Base-by-base conservation (phyloP, 2,797 vertebrate genomes). In the Balearica regulorum region DNA sequence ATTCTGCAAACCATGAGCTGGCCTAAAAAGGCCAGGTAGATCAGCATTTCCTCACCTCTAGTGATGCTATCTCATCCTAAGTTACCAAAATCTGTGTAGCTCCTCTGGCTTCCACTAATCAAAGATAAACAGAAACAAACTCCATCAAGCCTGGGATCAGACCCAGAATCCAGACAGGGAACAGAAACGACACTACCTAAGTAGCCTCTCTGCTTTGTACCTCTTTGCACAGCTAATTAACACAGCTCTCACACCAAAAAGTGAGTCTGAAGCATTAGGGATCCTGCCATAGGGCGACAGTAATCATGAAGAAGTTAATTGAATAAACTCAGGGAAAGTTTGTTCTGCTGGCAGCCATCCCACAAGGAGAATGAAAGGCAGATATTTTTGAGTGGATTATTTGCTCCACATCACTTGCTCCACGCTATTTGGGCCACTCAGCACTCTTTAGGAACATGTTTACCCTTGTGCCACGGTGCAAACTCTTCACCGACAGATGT, bases 261-360 rank as follows among this genome's bases (percentile, higher is more conserved):
- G 25, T 0, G 1, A 9, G 33, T 69, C 84, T 87, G 83, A 94
- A 94, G 35, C 89, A 83, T 51, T 75, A 92, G 69, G 75, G 75
- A 93, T 58, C 64, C 51, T 80, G 78, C 78, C 35, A 9, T 19
- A 81, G 43, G 49, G 70, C 53, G 48, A 87, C 89, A 85, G 39
- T 51, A 85, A 94, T 95, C 72, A 69, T 58, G 87, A 91, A 94
- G 89, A 39, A 68, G 78, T 95, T 95, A 95, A 96, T 94, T 89
- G 87, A 95, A 87, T 83, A 95, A 95, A 60, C 21, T 29, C 44
- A 53, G 46, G 57, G 90, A 66, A 57, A 31, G 70, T 62, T 94
- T 83, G 39, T 83, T 85, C 90, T 77, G 71, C 71, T 92, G 71
- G 78, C 87, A 92, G 78, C 46, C n/a, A 69, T 55, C 76, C 93